Evolutionary conservation across 2,888 invertebrate species (phyloP), one percentile per base, ranked within the genome.

Genomic region (Apamea sordens): DNA sequence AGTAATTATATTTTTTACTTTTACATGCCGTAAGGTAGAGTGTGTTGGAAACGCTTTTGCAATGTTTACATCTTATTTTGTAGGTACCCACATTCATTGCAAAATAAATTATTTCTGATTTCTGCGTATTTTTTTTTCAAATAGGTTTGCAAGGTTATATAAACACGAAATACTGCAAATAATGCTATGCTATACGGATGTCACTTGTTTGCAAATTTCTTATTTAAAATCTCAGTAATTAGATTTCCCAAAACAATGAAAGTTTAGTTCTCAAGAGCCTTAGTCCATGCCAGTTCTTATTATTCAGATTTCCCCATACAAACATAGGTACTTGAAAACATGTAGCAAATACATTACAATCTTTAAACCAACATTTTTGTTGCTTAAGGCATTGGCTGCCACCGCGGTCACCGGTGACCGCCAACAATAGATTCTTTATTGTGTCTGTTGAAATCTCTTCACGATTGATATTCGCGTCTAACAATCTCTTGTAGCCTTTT

Each of bases 401-500:
- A 36, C 6, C 36, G 36, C 6, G 6, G 36, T 36, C 36, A 36
- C 36, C 36, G 36, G 36, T 5, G 36, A 5, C 36, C 36, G 36
- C 36, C 36, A 36, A 36, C 5, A 6, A 4, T 36, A 36, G 36
- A 36, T 36, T 36, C 36, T 36, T 5, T 36, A 36, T 32, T 4
- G 36, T 36, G 36, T 36, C 36, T 36, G 6, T 36, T 36, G 5
- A 70, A 50, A 36, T n/a, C 15, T 53, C 5, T 63, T 32, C 1
- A 56, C 15, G 5, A 24, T 21, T 32, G 13, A 59, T 15, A 50
- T 28, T 72, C 15, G 13, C 18, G 70, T 61, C 47, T 77, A 70
- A 80, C 80, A 86, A 76, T 86, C 63, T 68, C 79, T 10, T 70
- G 64, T 32, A 53, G 28, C 56, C 63, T 56, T 36, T 67, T 28